Conservation (phyloP, 2,113 vertebrate species). For the Amphiprion ocellaris region DNA sequence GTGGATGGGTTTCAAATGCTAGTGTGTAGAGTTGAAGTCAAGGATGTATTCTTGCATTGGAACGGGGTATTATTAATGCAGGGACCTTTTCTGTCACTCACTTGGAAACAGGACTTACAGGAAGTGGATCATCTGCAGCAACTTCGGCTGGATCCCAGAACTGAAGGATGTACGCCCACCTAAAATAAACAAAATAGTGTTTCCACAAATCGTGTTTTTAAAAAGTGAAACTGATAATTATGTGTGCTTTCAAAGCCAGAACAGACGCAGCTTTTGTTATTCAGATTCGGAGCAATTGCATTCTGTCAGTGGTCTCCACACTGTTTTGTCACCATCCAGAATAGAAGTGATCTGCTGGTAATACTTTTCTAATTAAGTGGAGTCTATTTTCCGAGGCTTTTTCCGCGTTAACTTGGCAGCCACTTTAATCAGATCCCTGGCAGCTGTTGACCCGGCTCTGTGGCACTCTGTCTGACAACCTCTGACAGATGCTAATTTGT, state of each 20-base stretch:
- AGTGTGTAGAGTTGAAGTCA: background rate
- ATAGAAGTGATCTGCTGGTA: conserved; percentile 45
- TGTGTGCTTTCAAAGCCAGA: conserved; percentile 17
- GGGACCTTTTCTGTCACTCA: conserved; percentile 16
- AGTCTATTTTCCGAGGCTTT: conserved; percentile 53
- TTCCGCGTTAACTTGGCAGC: conserved; percentile 55
- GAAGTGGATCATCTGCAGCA: background rate
- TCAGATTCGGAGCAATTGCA: conserved; percentile 1
- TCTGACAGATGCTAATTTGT: conserved; percentile 76
- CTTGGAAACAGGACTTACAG: background rate
- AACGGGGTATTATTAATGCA: background rate
- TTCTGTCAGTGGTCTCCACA: conserved; percentile 25
- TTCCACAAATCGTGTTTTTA: background rate
- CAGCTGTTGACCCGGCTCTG: conserved; percentile 70
- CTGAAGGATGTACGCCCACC: background rate
- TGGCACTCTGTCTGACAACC: conserved; percentile 54
- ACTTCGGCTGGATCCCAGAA: background rate
- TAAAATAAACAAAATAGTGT: background rate
- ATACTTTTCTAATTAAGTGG: conserved; percentile 63
- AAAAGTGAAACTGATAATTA: conserved; percentile 14
- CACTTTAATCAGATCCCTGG: conserved; percentile 63
- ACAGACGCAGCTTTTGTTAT: conserved; percentile 4
- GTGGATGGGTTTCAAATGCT: background rate
- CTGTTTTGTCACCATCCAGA: conserved; percentile 39
- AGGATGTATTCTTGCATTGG: conserved; percentile 16